A percentile compares a stretch with the other conserved stretches of the same genome.
phyloP scores from a whole-genome alignment of 2,113 vertebrate species.

The Heterotilapia buettikoferi region DNA sequence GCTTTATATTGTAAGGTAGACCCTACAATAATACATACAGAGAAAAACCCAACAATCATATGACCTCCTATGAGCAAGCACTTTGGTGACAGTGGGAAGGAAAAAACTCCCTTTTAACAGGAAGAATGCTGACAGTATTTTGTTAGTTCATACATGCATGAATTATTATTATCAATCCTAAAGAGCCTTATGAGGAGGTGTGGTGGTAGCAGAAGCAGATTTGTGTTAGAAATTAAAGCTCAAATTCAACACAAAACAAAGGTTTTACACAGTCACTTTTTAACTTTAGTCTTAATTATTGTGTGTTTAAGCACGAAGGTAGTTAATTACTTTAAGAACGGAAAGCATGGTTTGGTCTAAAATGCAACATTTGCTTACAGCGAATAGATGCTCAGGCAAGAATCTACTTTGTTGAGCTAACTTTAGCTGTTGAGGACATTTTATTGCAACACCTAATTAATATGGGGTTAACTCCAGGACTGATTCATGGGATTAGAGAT shows the following conservation, averaged over 20 bases:
- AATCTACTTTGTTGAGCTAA: background rate
- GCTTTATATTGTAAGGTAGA: background rate
- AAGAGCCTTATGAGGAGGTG: background rate
- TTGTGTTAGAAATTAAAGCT: background rate
- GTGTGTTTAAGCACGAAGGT: background rate
- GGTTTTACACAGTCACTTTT: background rate
- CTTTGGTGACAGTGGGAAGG: background rate
- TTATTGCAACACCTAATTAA: background rate
- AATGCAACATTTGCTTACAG: background rate
- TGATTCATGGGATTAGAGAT: background rate
- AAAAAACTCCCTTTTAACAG: background rate
- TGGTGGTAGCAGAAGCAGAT: background rate
- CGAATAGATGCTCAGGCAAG: background rate
- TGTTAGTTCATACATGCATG: background rate
- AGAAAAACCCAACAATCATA: background rate
- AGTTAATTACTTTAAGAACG: background rate
- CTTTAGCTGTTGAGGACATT: background rate
- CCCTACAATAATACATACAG: background rate
- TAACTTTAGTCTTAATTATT: background rate
- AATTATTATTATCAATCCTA: background rate
- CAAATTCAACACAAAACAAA: background rate
- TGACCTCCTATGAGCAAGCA: rapidly evolving
- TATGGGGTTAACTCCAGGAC: background rate
- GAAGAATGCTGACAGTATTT: background rate
- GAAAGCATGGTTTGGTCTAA: background rate